phyloP scores from a whole-genome alignment of 2,888 invertebrate genomes.

The Vannuccia rotundouncinata region DNA sequence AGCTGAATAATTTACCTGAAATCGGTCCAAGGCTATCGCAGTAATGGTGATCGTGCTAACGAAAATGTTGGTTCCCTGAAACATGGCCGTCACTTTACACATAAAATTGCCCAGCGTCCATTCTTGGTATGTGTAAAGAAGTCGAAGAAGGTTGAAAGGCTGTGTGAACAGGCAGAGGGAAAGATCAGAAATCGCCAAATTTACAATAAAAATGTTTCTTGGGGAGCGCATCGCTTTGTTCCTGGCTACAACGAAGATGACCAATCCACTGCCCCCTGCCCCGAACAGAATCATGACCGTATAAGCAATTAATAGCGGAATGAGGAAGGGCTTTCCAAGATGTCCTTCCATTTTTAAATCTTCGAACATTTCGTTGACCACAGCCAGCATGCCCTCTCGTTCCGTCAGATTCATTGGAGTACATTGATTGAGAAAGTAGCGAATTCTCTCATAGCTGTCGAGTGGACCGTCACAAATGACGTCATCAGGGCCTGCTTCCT shows the following conservation, averaged over 20 bases:
- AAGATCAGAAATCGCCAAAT: constrained; percentile 73
- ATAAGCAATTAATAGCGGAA: not conserved
- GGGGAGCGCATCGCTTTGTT: constrained; percentile 89
- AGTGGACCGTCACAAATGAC: not conserved
- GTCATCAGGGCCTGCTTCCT: not conserved
- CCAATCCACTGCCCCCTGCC: constrained; percentile 75
- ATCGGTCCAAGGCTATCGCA: constrained; percentile 64
- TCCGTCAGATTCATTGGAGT: not conserved
- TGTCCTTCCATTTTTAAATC: not conserved
- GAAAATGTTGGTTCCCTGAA: constrained; percentile 82
- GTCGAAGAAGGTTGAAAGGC: constrained; percentile 79
- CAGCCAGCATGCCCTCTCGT: not conserved
- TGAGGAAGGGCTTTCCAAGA: not conserved
- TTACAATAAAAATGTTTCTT: constrained; percentile 81
- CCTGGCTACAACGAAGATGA: constrained; percentile 71
- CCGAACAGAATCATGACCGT: constrained; percentile 67
- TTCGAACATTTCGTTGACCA: not conserved
- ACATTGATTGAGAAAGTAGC: not conserved
- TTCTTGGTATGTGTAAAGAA: constrained; percentile 66
- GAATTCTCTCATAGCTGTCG: not conserved
- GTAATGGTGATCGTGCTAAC: constrained; percentile 88
- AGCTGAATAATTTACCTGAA: constrained; percentile 35
- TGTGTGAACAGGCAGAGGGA: constrained; percentile 80
- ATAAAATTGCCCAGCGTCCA: constrained; percentile 77
- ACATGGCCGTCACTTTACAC: constrained; percentile 77